These are phyloP conservation scores for Plectus sambesii DNA, from an alignment of 1,140 invertebrate species.

Conservation along the genomic window DNA sequence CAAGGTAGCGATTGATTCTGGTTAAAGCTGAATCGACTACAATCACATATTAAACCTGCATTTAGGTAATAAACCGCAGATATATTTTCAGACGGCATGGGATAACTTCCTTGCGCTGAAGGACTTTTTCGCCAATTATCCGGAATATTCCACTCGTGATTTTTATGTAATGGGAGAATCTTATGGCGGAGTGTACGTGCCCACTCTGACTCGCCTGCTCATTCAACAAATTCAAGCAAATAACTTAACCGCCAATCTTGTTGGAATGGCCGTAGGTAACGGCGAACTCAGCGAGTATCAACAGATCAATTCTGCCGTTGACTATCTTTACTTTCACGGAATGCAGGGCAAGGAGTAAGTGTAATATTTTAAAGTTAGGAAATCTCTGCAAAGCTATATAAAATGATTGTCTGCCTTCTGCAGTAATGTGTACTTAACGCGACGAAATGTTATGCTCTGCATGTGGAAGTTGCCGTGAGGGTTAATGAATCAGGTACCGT, in stretches of 20 bases:
- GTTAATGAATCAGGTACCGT: too few relatives aligned
- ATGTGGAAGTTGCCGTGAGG: too few relatives aligned
- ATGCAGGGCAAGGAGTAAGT: slow-evolving; percentile 28
- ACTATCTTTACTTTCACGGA: slow-evolving; percentile 34
- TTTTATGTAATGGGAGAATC: slow-evolving; percentile 49
- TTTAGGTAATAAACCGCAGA: too few relatives aligned
- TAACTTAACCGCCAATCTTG: slow-evolving; percentile 17
- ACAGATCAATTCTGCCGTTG: slow-evolving; percentile 30
- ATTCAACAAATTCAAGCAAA: slow-evolving; percentile 28
- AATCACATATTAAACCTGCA: too few relatives aligned
- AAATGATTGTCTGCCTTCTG: too few relatives aligned
- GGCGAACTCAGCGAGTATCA: slow-evolving; percentile 26
- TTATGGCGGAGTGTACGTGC: slow-evolving; percentile 48
- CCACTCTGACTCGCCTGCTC: slow-evolving; percentile 47
- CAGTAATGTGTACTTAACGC: too few relatives aligned
- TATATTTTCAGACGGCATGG: slow-evolving; percentile 27
- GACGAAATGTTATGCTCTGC: too few relatives aligned
- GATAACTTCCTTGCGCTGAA: slow-evolving; percentile 49
- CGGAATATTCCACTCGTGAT: slow-evolving; percentile 47
- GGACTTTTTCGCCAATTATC: slow-evolving; percentile 50
- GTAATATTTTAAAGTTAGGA: too few relatives aligned
- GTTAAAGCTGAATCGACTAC: too few relatives aligned
- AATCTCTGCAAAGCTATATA: too few relatives aligned
- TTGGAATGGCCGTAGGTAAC: slow-evolving; percentile 37
- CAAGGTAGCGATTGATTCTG: too few relatives aligned